Evolutionary conservation across 2,888 invertebrate genomes (phyloP).

Genomic region (Subacronicta megacephala): DNA sequence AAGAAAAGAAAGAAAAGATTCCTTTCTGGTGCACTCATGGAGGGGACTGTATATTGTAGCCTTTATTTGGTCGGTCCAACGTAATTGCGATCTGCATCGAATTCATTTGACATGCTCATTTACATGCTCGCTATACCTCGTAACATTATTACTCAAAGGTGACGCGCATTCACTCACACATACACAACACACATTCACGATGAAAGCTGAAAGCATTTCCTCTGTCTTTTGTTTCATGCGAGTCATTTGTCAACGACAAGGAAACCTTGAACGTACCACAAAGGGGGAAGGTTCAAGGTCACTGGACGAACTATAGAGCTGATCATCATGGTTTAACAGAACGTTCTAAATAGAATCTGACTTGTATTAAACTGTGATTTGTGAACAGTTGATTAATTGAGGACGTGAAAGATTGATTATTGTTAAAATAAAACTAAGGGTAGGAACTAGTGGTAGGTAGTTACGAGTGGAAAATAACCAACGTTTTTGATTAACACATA

Average conservation of each 20-base stretch:
- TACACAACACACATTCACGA: constrained; percentile 15
- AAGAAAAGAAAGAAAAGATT: too few relatives aligned
- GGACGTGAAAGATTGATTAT: background rate
- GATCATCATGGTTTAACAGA: constrained; percentile 29
- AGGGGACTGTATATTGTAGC: too few relatives aligned
- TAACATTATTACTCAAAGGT: background rate
- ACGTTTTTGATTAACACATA: too few relatives aligned
- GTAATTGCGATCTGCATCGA: too few relatives aligned
- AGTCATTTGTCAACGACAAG: constrained; percentile 71
- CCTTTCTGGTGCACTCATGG: too few relatives aligned
- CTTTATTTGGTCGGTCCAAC: too few relatives aligned
- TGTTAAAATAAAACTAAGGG: background rate
- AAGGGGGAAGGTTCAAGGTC: constrained; percentile 59
- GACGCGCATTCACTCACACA: constrained; percentile 7
- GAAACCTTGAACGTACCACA: constrained; percentile 49
- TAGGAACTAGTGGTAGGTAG: too few relatives aligned
- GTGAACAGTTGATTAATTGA: background rate
- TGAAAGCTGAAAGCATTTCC: constrained; percentile 54
- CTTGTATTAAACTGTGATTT: background rate
- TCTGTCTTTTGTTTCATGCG: constrained; percentile 61
- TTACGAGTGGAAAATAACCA: too few relatives aligned
- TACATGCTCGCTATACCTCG: background rate
- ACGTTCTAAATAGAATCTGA: constrained; percentile 23
- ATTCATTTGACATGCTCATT: too few relatives aligned
- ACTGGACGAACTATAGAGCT: constrained; percentile 22